phyloP scores from a whole-genome alignment of 1,140 invertebrate species.

The Caenorhabditis inopinata region DNA sequence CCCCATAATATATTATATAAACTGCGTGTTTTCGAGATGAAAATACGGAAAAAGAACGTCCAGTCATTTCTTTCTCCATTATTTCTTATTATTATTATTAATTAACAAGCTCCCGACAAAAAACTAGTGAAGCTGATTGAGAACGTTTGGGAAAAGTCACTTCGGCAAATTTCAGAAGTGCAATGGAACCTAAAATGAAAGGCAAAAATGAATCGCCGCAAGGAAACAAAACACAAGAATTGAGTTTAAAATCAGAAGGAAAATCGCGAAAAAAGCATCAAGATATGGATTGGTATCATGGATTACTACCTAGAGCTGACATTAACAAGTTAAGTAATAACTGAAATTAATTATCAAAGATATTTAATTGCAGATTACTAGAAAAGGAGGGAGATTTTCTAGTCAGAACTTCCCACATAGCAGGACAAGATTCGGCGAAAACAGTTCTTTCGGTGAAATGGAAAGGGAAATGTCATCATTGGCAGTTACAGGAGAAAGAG shows the following conservation, averaged over 20 bases:
- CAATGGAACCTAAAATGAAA: neutral
- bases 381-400: neutral
- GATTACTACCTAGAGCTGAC: conserved; percentile 89
- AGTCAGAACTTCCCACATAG: conserved; percentile 25
- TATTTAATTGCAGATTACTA: conserved; percentile 82
- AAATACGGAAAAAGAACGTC: no score
- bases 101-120: no score
- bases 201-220: neutral
- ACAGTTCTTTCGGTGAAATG: conserved; percentile 86
- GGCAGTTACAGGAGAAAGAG: conserved; percentile 79
- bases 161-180: neutral
- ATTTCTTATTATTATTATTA: no score
- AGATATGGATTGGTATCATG: conserved; percentile 96
- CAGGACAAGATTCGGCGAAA: conserved; percentile 69
- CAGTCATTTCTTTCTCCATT: no score
- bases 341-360: conserved; percentile 87
- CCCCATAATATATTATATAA: no score
- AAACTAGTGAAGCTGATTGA: no score
- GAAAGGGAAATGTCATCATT: conserved; percentile 86
- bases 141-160: no score
- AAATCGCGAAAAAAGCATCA: conserved; percentile 6
- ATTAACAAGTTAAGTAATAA: conserved; percentile 82
- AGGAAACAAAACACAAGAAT: neutral
- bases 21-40: no score
- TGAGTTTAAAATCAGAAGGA: neutral